A percentile compares a stretch with the other conserved stretches of the same genome.
Conservation (phyloP, 2,113 vertebrate genomes). For the Salvelinus sp. region DNA sequence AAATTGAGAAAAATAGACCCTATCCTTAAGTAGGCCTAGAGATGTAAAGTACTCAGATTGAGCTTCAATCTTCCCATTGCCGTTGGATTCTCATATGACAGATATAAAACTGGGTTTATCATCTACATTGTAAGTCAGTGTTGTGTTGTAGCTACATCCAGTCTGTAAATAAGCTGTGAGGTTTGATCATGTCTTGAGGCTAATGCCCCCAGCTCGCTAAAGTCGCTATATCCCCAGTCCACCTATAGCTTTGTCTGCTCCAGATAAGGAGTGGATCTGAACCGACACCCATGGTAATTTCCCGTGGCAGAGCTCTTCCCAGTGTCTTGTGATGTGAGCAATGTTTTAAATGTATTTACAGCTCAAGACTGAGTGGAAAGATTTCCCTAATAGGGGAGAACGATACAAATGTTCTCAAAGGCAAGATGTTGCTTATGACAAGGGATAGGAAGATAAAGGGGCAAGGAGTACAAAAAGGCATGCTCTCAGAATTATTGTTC, state of each 20-base stretch:
- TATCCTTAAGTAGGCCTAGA: too few species aligned
- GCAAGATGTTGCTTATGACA: too few species aligned
- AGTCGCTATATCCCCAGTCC: neutral
- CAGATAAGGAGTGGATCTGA: constrained; percentile 50
- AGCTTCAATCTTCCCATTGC: too few species aligned
- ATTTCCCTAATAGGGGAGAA: constrained; percentile 8
- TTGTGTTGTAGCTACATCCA: neutral
- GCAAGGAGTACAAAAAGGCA: too few species aligned
- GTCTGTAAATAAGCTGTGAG: neutral
- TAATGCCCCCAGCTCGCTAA: neutral
- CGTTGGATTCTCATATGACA: too few species aligned
- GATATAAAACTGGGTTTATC: too few species aligned
- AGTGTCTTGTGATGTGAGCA: constrained; percentile 36
- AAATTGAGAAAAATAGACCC: too few species aligned
- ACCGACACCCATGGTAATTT: constrained; percentile 68
- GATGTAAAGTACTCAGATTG: too few species aligned
- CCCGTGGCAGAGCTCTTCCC: constrained; percentile 58
- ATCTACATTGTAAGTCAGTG: too few species aligned
- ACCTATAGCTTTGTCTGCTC: constrained; percentile 11
- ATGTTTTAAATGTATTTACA: constrained; percentile 44
- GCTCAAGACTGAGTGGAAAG: constrained; percentile 21
- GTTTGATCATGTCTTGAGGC: neutral
- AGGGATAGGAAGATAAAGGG: too few species aligned
- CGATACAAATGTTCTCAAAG: neutral
- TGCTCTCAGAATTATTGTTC: too few species aligned